Conservation (phyloP, 2,888 invertebrate genomes). For the Ectemnius continuus region DNA sequence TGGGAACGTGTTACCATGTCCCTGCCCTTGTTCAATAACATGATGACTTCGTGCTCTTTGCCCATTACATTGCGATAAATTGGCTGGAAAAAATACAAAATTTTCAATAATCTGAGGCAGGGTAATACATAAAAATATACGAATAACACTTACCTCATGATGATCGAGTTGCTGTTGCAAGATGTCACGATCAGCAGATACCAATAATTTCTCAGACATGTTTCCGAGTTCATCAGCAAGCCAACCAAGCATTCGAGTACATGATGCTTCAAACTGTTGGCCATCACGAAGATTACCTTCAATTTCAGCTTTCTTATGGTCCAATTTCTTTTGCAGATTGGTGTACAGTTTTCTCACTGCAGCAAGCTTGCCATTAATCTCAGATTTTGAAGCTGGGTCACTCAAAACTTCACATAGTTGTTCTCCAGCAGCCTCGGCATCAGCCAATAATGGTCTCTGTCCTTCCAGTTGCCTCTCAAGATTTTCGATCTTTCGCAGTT, state of each 20-base stretch:
- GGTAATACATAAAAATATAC: neutral
- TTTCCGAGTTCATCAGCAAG: conserved; percentile 88
- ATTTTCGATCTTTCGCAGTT: conserved; percentile 91
- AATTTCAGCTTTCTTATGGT: conserved; percentile 93
- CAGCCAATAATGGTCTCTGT: conserved; percentile 91
- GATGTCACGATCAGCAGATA: conserved; percentile 91
- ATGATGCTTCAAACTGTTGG: conserved; percentile 92
- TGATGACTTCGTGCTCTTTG: conserved; percentile 95
- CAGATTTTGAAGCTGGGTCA: conserved; percentile 93
- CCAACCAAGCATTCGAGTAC: conserved; percentile 94
- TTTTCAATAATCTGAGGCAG: too few species aligned
- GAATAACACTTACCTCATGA: conserved; percentile 83
- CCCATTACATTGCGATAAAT: conserved; percentile 92
- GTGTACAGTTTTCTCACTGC: conserved; percentile 93
- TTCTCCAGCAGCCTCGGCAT: conserved; percentile 93
- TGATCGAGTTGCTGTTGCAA: conserved; percentile 92
- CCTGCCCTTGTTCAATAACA: conserved; percentile 94
- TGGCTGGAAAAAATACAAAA: conserved; percentile 79
- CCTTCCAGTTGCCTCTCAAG: conserved; percentile 93
- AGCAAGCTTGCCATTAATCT: conserved; percentile 92
- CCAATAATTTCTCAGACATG: conserved; percentile 86
- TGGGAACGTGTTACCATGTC: conserved; percentile 81
- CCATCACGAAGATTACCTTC: conserved; percentile 92
- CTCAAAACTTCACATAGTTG: conserved; percentile 91
- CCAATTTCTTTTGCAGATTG: conserved; percentile 92